Evolutionary conservation across 2,797 vertebrate species (phyloP).

Genomic region (Esox lucius): DNA sequence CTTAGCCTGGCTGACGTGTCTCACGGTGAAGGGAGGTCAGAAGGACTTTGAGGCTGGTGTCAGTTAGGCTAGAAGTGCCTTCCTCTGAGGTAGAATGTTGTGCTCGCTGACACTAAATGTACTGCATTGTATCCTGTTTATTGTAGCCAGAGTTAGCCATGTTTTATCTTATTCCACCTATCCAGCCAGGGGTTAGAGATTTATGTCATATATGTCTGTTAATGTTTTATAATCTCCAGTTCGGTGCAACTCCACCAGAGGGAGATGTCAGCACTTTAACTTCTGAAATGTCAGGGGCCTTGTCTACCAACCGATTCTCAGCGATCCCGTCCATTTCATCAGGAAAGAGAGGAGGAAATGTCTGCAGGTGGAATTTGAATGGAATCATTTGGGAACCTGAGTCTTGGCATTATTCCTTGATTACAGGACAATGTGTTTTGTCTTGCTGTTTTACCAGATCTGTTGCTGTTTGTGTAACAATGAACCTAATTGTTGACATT

Average conservation of each 20-base stretch:
- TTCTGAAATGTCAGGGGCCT: not conserved
- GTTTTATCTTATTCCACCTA: no score
- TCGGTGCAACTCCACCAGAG: constrained; percentile 48
- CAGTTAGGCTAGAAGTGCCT: no score
- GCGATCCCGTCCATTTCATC: not conserved
- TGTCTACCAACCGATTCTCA: not conserved
- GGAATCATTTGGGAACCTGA: not conserved
- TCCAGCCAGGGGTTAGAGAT: not conserved
- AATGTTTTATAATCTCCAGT: constrained; percentile 4
- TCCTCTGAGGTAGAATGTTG: no score
- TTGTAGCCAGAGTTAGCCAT: no score
- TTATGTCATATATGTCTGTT: not conserved
- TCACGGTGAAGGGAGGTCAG: no score
- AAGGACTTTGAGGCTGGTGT: no score
- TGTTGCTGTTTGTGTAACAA: not conserved
- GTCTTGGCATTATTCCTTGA: not conserved
- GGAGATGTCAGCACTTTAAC: constrained; percentile 32
- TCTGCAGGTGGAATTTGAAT: not conserved
- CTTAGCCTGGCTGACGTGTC: no score
- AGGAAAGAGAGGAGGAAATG: not conserved
- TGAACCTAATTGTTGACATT: not conserved
- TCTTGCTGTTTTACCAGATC: not conserved
- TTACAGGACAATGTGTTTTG: not conserved
- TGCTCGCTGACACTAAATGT: no score
- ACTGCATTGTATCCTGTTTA: no score